Evolutionary conservation across 2,888 invertebrate genomes (phyloP), one percentile per base, ranked within the genome.

Genomic region (Dolomedes plantarius): DNA sequence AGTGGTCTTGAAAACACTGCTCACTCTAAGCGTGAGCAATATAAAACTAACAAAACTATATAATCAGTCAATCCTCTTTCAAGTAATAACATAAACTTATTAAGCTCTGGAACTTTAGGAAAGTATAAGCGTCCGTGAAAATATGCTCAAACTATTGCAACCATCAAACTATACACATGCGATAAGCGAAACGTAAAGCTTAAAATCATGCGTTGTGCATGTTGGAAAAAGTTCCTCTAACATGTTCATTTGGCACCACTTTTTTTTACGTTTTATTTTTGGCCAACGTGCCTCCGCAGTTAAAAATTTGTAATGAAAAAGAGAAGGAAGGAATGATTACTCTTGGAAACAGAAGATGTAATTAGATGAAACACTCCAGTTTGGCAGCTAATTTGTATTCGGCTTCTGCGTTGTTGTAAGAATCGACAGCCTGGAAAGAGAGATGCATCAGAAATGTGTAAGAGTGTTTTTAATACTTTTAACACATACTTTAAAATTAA

Each of bases 341-440:
- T 27, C 27, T 41, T 27, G 69, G 41, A 69, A 27, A 69, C 19
- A 46, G 29, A 41, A 50, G 19, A 41, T 31, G 28, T 74, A 16
- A 80, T 94, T 94, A 97, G 92, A 96, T 96, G 93, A 96, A 97
- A 93, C 96, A 97, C 92, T 97, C 97, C 90, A 94, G 94, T 93
- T 96, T 97, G 91, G 95, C 95, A 90, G 95, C 95, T 93, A 97
- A 94, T 91, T 96, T 95, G 92, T 96, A 96, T 91, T 97, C 97
- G 89, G 95, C 94, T 91, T 97, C 97, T 92, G 97, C 97, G 93
- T 96, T 96, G 92, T 97, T 96, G 93, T 97, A 97, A 94, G 96
- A 95, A 91, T 97, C 97, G 92, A 97, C 95, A 91, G 96, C 93
- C 96, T 96, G 93, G 50, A 93, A 92, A 88, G 89, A 88, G 68